Evolutionary conservation across 2,113 vertebrate species (phyloP).

Genomic region (Heloderma charlesbogerti): DNA sequence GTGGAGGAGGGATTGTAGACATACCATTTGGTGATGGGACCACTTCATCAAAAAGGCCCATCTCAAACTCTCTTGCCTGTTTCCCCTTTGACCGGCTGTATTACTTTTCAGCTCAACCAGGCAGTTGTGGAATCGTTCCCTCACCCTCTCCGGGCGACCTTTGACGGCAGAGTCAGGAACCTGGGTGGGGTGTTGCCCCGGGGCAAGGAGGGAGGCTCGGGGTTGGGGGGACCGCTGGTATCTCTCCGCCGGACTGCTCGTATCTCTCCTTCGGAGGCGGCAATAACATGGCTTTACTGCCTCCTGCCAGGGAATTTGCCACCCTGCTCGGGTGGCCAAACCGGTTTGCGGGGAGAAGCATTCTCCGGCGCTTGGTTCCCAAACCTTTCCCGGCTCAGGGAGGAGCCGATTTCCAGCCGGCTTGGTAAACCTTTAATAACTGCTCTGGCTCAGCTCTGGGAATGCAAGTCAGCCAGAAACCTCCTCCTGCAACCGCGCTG

Average conservation of each 20-base stretch:
- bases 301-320: background rate
- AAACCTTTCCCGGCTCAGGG: background rate
- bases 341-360: constrained; percentile 4
- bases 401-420: background rate
- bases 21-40: too few species aligned
- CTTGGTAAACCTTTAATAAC: constrained; percentile 5
- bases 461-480: background rate
- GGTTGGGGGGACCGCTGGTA: too few species aligned
- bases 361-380: background rate
- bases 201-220: background rate
- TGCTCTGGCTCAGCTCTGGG: background rate
- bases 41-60: too few species aligned
- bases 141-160: background rate
- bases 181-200: background rate
- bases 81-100: background rate
- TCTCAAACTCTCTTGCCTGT: too few species aligned
- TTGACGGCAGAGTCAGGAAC: background rate
- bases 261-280: background rate
- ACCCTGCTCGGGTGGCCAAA: background rate
- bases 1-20: too few species aligned
- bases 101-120: background rate
- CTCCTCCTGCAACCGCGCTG: background rate
- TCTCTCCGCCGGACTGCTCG: background rate
- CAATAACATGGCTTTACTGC: background rate
- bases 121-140: background rate